These are phyloP conservation scores for Bombyx mandarina DNA, from an alignment of 1,140 invertebrate species.

Conservation along the genomic window DNA sequence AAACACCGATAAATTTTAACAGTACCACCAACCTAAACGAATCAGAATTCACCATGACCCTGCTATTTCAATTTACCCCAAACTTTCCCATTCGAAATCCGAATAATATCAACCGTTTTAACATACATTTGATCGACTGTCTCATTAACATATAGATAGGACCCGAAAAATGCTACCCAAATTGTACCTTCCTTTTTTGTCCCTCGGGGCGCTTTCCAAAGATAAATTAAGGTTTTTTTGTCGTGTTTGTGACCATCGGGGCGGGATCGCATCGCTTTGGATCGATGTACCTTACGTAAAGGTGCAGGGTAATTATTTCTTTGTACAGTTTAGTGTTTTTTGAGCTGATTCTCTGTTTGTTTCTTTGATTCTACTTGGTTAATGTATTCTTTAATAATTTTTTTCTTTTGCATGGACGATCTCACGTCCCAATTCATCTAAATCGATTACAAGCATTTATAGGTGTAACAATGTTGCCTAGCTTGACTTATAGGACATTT, in stretches of 20 bases:
- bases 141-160: slow-evolving; percentile 31
- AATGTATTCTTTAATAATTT: too few relatives aligned
- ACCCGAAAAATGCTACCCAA: slow-evolving; percentile 24
- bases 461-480: too few relatives aligned
- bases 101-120: slow-evolving; percentile 25
- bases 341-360: too few relatives aligned
- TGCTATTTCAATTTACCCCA: slow-evolving; percentile 16
- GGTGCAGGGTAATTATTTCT: slow-evolving; percentile 17
- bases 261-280: slow-evolving; percentile 19
- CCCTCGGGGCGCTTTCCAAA: slow-evolving; percentile 16
- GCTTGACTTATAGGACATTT: too few relatives aligned
- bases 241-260: slow-evolving; percentile 18
- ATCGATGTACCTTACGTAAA: slow-evolving; percentile 17
- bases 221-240: slow-evolving; percentile 29
- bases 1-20: too few relatives aligned
- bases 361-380: too few relatives aligned
- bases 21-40: neutral
- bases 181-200: slow-evolving; percentile 28
- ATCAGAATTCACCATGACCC: slow-evolving; percentile 9
- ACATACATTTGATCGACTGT: slow-evolving; percentile 28
- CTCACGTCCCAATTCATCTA: too few relatives aligned
- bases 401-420: too few relatives aligned
- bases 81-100: slow-evolving; percentile 17
- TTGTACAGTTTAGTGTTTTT: neutral
- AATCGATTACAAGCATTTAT: too few relatives aligned